A percentile compares a stretch with the other conserved stretches of the same genome.
Conservation (phyloP, 2,113 vertebrate species). For the Melanocharis versteri region DNA sequence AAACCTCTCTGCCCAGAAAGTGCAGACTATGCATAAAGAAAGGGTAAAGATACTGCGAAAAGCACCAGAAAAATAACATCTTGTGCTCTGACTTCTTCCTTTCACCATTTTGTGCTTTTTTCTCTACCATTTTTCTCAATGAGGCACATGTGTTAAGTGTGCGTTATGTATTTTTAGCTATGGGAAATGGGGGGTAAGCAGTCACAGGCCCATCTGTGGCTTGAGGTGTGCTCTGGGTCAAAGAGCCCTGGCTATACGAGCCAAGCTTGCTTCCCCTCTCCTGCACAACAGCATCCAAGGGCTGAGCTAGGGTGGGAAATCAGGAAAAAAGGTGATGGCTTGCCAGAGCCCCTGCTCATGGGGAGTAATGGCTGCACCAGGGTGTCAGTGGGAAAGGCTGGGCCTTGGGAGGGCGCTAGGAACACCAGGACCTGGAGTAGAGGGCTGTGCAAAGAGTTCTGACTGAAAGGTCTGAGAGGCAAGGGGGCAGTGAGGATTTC, state of each 20-base stretch:
- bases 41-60: background rate
- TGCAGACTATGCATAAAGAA: background rate
- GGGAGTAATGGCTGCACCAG: background rate
- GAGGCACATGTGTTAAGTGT: rapidly evolving
- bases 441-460: background rate
- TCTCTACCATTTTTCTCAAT: background rate
- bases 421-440: background rate
- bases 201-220: background rate
- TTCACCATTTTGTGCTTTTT: background rate
- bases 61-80: background rate
- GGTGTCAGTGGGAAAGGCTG: background rate
- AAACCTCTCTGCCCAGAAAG: background rate
- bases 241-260: background rate
- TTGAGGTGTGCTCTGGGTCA: background rate
- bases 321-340: too few species aligned
- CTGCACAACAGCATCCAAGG: background rate
- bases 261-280: background rate
- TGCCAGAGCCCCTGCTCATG: background rate
- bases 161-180: background rate
- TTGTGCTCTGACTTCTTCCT: background rate
- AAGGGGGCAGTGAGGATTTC: background rate
- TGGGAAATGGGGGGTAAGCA: background rate
- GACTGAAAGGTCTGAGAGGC: background rate
- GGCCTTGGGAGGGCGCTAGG: background rate
- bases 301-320: background rate